Evolutionary conservation across 2,888 invertebrate species (phyloP).

Genomic region (Euplagia quadripunctaria): DNA sequence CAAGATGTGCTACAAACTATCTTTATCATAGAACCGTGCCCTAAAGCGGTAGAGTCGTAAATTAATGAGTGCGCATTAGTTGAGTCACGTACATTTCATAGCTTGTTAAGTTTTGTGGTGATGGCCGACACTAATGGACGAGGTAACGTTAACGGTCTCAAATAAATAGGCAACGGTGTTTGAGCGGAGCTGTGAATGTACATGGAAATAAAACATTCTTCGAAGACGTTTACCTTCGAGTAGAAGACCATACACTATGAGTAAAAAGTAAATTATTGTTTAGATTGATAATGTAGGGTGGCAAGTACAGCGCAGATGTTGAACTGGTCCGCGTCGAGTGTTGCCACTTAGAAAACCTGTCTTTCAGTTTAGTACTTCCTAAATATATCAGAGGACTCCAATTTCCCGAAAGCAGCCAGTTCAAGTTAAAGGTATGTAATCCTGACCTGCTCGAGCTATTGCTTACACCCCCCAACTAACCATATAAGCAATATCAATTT

Average conservation of each 20-base stretch:
- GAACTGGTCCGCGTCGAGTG: background rate
- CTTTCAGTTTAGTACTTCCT: background rate
- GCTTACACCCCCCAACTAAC: too few species aligned
- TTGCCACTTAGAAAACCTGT: background rate
- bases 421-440: too few species aligned
- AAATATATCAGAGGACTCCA: too few species aligned
- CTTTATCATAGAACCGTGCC: slow-evolving; percentile 1
- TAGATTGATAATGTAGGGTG: background rate
- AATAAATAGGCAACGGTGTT: slow-evolving; percentile 13
- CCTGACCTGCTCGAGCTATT: too few species aligned
- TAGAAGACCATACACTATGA: background rate
- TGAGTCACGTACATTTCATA: slow-evolving; percentile 28
- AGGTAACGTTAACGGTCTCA: slow-evolving; percentile 8
- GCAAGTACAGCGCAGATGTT: background rate
- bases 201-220: background rate
- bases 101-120: slow-evolving; percentile 33
- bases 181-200: background rate
- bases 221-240: background rate
- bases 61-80: slow-evolving; percentile 27
- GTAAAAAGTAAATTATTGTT: too few species aligned
- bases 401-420: too few species aligned
- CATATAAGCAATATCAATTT: too few species aligned
- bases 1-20: slow-evolving; percentile 10
- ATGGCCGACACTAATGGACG: slow-evolving; percentile 27
- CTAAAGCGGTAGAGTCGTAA: slow-evolving; percentile 14